Percentiles rank a stretch among this genome's conserved stretches.
phyloP scores from a whole-genome alignment of 2,113 vertebrate genomes.

The Cochlearius cochlearius region DNA sequence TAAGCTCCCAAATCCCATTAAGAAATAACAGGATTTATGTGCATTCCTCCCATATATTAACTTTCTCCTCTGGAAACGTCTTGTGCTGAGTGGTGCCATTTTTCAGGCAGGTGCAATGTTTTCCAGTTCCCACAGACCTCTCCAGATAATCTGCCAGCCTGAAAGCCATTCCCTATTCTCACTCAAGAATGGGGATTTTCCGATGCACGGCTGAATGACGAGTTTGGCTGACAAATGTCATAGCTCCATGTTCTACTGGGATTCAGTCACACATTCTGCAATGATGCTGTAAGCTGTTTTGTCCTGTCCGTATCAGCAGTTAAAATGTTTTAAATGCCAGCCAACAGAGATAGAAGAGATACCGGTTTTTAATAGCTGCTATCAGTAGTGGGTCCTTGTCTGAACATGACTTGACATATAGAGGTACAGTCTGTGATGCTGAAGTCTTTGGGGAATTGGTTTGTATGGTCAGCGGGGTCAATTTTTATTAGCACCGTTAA shows the following conservation, averaged over 20 bases:
- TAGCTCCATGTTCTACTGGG: background rate
- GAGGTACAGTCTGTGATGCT: background rate
- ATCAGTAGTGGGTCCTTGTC: fast-evolving
- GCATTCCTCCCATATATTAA: constrained; percentile 70
- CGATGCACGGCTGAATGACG: background rate
- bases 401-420: background rate
- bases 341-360: background rate
- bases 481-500: background rate
- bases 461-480: background rate
- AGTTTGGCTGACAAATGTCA: background rate
- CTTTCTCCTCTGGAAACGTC: constrained; percentile 61
- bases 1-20: constrained; percentile 71
- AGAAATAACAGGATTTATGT: constrained; percentile 71
- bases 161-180: constrained; percentile 38
- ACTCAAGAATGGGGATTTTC: constrained; percentile 35
- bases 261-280: background rate
- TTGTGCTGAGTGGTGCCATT: constrained; percentile 40
- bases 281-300: background rate
- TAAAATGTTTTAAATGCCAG: background rate
- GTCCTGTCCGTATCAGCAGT: background rate
- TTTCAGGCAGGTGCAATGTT: constrained; percentile 28
- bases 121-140: constrained; percentile 47
- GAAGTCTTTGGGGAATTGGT: background rate
- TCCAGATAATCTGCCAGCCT: constrained; percentile 50
- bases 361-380: fast-evolving